Evolutionary conservation across 2,113 vertebrate species (phyloP).

Genomic region (Anguilla rostrata): DNA sequence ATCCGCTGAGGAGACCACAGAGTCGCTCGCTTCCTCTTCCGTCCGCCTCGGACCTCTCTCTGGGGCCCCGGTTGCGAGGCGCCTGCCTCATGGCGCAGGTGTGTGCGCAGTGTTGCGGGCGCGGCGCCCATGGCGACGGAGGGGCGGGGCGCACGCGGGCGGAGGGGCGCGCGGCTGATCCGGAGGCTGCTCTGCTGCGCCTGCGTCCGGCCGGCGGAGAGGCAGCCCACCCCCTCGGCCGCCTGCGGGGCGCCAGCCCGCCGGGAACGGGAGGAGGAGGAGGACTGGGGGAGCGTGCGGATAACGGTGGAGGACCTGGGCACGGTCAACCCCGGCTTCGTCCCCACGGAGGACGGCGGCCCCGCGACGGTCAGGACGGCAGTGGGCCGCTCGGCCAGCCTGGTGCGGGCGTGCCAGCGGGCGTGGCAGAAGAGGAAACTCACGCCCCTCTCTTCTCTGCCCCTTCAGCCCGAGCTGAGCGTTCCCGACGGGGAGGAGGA

Average conservation of each 20-base stretch:
- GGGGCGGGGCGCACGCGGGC: conserved; percentile 19
- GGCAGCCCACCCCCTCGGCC: conserved; percentile 26
- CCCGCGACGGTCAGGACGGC: conserved; percentile 17
- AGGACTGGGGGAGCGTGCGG: conserved; percentile 44
- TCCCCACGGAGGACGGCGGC: conserved; percentile 31
- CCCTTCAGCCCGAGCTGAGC: conserved; percentile 32
- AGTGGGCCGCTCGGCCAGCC: conserved; percentile 48
- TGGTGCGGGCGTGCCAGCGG: conserved; percentile 47
- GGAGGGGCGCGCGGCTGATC: neutral
- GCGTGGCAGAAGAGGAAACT: conserved; percentile 54
- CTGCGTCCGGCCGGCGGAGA: conserved; percentile 44
- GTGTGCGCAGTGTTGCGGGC: too few species aligned
- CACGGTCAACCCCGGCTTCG: conserved; percentile 61
- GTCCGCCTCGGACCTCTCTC: neutral
- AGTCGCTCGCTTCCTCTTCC: neutral
- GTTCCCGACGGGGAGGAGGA: conserved; percentile 25
- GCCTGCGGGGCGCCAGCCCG: conserved; percentile 27
- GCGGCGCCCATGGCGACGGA: neutral
- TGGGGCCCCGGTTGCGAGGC: too few species aligned
- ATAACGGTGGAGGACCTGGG: conserved; percentile 64
- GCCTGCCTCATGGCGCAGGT: too few species aligned
- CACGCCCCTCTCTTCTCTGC: conserved; percentile 57
- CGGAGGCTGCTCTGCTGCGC: conserved; percentile 56
- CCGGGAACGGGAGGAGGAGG: conserved; percentile 38
- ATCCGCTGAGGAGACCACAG: conserved; percentile 22